Conservation (phyloP, 1,140 invertebrate genomes). For the Muscidifurax raptorellus region DNA sequence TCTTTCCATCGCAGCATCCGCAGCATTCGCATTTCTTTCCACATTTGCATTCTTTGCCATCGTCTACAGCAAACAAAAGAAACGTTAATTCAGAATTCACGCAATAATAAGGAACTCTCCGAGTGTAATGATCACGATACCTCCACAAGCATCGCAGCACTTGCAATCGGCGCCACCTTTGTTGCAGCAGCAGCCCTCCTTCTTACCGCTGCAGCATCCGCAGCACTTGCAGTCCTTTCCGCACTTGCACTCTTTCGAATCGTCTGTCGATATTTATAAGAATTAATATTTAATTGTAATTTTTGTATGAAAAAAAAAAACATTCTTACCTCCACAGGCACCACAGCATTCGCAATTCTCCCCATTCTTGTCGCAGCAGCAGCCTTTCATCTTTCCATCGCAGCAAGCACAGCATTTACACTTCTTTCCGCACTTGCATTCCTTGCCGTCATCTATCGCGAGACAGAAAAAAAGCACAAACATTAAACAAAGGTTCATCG, state of each 20-base stretch:
- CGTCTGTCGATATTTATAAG: too few species aligned
- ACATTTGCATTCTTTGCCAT: conserved; percentile 10
- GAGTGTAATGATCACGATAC: background rate
- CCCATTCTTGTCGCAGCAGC: conserved; percentile 12
- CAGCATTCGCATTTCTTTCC: conserved; percentile 11
- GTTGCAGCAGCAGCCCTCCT: background rate
- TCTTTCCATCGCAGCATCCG: background rate
- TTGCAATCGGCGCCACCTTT: background rate
- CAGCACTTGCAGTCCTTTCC: conserved; percentile 1
- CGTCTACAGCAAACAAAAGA: background rate
- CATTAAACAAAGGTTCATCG: background rate
- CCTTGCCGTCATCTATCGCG: background rate
- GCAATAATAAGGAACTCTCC: too few species aligned
- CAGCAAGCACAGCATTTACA: conserved; percentile 8
- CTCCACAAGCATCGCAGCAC: conserved; percentile 36
- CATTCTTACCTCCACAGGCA: too few species aligned
- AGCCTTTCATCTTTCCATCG: background rate
- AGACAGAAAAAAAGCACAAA: too few species aligned
- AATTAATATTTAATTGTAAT: too few species aligned
- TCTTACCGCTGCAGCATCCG: background rate
- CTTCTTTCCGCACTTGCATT: conserved; percentile 16
- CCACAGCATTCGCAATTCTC: conserved; percentile 28
- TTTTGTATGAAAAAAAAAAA: too few species aligned
- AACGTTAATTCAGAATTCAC: too few species aligned
- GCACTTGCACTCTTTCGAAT: background rate